phyloP scores from a whole-genome alignment of 2,888 invertebrate genomes.

The Dryobotodes eremita region DNA sequence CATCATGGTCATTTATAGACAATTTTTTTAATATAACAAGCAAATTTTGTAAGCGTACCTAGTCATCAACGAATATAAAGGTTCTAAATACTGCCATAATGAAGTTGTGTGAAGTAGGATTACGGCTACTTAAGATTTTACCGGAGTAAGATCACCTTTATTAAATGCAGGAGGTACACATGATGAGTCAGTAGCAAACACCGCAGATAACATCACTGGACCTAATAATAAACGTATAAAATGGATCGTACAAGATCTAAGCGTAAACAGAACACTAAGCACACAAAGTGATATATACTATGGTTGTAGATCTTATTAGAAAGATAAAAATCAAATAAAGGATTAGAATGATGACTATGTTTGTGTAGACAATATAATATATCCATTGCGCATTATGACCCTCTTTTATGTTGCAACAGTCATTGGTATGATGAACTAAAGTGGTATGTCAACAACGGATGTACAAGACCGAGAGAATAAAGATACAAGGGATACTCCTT shows the following conservation, averaged over 20 bases:
- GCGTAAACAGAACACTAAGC: background rate
- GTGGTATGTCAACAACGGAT: conserved; percentile 10
- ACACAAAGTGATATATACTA: conserved; percentile 9
- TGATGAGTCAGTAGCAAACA: conserved; percentile 48
- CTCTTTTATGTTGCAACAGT: background rate
- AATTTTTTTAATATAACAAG: background rate
- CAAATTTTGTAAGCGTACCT: background rate
- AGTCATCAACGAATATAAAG: conserved; percentile 23
- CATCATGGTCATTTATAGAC: background rate
- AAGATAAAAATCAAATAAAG: conserved; percentile 40
- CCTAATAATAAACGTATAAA: conserved; percentile 12
- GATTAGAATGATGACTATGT: conserved; percentile 35
- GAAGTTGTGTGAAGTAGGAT: conserved; percentile 29
- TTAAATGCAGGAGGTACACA: conserved; percentile 20
- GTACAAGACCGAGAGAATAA: background rate
- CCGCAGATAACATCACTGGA: conserved; percentile 30
- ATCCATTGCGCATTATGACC: background rate
- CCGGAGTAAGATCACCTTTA: conserved; percentile 37
- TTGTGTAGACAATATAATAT: background rate
- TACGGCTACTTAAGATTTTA: conserved; percentile 40
- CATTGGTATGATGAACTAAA: background rate
- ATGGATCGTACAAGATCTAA: conserved; percentile 9
- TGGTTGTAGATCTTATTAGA: conserved; percentile 26
- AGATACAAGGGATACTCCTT: background rate
- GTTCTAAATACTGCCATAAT: conserved; percentile 21